Base-by-base conservation (phyloP, 2,888 invertebrate species). In the Hermaeophaga mercurialis region DNA sequence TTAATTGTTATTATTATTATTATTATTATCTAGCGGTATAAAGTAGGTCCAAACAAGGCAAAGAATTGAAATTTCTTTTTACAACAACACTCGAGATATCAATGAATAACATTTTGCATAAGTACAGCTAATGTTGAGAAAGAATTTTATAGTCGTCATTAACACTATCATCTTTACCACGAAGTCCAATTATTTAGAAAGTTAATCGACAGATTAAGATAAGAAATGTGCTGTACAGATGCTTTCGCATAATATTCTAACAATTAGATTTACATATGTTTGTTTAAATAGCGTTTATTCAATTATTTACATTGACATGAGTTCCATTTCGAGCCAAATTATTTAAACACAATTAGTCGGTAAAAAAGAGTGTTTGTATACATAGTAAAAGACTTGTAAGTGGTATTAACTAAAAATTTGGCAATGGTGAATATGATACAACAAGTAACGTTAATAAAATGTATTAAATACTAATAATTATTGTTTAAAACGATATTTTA, bases 161-260 rank as follows among this genome's bases (percentile, higher is more conserved):
- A 26, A 33, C 34, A 28, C 19, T 15, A 39, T 31, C 38, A 38
- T 54, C 36, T 39, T 55, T 36, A 49, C 38, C 11, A 44, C 36
- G 48, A 55, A 55, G 44, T 36, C 38, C 49, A 48, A 55, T 55
- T 49, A 55, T 44, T 55, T 48, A 49, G 55, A 55, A 55, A 55
- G 55, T 44, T 55, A 48, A 49, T 55, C 36, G 34, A 44, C 43
- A 36, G 33, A 49, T 55, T 55, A 36, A 55, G 55, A 44, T 44
- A 48, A 43, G 12, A 43, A 43, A 55, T 49, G 43, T 36, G 11
- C 34, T 41, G 31, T 12, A 28, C 12, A n/a, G 44, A 28, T 44
- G 18, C 18, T 7, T 39, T 6, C n/a, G 28, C 17, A 12, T 5
- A 22, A 46, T 47, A 41, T 41, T 24, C 2, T 15, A 26, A 46